Percentiles rank a stretch among this genome's conserved stretches.
Evolutionary conservation across 92 coral and sea anemone species (phyloP).

Genomic region (Phenganax subtilis): DNA sequence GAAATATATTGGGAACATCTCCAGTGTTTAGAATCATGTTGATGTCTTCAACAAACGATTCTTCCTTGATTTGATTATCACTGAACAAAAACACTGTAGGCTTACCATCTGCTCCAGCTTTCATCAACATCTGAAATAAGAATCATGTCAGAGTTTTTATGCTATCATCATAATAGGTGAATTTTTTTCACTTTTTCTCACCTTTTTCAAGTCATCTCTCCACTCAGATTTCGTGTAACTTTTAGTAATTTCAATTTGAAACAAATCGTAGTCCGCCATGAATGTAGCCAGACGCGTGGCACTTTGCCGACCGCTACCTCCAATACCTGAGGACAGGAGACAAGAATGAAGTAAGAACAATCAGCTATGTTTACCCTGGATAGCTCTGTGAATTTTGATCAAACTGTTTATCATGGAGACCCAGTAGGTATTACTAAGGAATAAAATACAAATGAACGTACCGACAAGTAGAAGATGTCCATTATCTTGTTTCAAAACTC

Average conservation of each 20-base stretch:
- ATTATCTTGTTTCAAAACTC: conserved; percentile 94
- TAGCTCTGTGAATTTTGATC: not conserved
- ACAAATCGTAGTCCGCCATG: conserved; percentile 98
- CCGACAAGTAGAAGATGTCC: conserved; percentile 96
- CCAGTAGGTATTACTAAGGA: not conserved
- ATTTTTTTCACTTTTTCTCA: not conserved
- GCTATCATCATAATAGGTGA: not conserved
- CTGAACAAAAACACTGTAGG: conserved; percentile 93
- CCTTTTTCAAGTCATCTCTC: conserved; percentile 97
- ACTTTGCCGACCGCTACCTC: conserved; percentile 99
- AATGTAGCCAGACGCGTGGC: conserved; percentile 89
- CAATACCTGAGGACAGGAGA: conserved; percentile 61
- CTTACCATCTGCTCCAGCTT: conserved; percentile 96
- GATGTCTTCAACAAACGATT: conserved; percentile 93
- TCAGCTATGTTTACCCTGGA: conserved; percentile 48
- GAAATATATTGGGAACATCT: conserved; percentile 91
- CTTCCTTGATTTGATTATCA: conserved; percentile 94
- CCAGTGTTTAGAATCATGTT: conserved; percentile 97
- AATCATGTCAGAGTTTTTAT: not conserved
- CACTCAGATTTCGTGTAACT: conserved; percentile 94
- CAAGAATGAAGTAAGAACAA: not conserved
- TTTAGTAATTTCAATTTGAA: conserved; percentile 93
- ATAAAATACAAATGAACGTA: conserved; percentile 24
- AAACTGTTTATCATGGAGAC: conserved; percentile 1
- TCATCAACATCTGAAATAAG: conserved; percentile 69